phyloP scores from a whole-genome alignment of 1,140 invertebrate species.

The Drosophila takahashii region DNA sequence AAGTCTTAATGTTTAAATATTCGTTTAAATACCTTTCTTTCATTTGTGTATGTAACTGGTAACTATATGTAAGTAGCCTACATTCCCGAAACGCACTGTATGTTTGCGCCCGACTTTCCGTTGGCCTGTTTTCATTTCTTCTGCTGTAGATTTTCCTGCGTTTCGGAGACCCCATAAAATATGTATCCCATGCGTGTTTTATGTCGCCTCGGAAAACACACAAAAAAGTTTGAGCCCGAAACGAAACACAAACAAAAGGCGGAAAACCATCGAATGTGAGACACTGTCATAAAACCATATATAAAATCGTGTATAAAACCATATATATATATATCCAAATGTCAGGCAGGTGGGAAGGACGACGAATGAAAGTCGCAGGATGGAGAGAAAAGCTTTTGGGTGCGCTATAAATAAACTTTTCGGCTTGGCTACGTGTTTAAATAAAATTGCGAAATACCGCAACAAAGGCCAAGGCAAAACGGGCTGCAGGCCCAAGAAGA shows the following conservation, averaged over 20 bases:
- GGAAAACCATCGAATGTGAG: conserved; percentile 41
- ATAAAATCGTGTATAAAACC: not conserved
- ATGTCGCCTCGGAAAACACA: conserved; percentile 35
- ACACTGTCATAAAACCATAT: conserved; percentile 46
- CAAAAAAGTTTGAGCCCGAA: not conserved
- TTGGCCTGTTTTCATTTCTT: conserved; percentile 33
- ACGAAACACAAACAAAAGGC: conserved; percentile 41
- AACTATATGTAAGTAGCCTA: not conserved
- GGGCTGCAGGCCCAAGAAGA: conserved; percentile 46
- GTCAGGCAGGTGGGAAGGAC: conserved; percentile 18
- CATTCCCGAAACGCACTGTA: conserved; percentile 13
- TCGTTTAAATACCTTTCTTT: no score
- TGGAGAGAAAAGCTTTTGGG: conserved; percentile 6
- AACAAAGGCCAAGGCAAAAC: conserved; percentile 47
- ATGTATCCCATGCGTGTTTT: conserved; percentile 74
- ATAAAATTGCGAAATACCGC: conserved; percentile 52
- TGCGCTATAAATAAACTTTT: conserved; percentile 46
- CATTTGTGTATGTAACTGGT: no score
- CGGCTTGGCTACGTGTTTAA: conserved; percentile 18
- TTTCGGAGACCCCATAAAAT: conserved; percentile 56
- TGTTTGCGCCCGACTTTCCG: conserved; percentile 22
- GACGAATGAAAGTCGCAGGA: not conserved
- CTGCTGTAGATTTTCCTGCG: conserved; percentile 41
- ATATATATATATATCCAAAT: conserved; percentile 41
- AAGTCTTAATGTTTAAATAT: no score